Base-by-base conservation (phyloP, 1,140 invertebrate species). In the Triops cancriformis region DNA sequence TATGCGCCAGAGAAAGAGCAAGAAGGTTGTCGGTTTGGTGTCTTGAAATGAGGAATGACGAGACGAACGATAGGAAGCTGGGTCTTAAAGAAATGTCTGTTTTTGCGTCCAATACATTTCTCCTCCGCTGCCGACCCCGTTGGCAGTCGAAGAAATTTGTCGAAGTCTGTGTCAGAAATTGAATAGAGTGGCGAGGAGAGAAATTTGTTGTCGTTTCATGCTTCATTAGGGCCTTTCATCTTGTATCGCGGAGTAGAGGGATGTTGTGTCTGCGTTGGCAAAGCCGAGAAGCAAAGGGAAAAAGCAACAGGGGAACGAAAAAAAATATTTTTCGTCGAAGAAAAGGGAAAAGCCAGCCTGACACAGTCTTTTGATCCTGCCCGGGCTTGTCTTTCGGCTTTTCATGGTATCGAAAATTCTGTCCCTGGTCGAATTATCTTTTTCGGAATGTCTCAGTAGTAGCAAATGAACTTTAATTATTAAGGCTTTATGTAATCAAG, bases 131-230 rank as follows among this genome's bases (percentile, higher is more conserved):
- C 10, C 23, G 23, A 23, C 51, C 51, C 51, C 51, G 51, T 64
- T n/a, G 51, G 3, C 51, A 64, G 51, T 64, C 51, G 23, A 64
- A 64, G 51, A 64, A 64, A 64, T 64, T 64, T 14, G 51, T 6
- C 51, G 51, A 23, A 64, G 51, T n/a, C 51, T 64, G 51, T 64
- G 51, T 64, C 51, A 23, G 23, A 64, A 64, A 64, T 64, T 64
- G 51, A 64, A 64, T 23, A 64, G 51, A 18, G 51, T 64, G 51
- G 51, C 51, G 18, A 23, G 51, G 51, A 64, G 51, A 64, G 51
- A 64, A 64, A 64, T 64, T 64, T 64, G 51, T 64, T 64, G 51
- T 64, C 51, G 51, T 64, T 64, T 64, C 51, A 64, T 64, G 51
- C 18, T 64, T 64, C 51, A 64, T 64, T 64, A 64, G 51, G 4